Evolutionary conservation across 2,797 vertebrate species (phyloP).

Genomic region (Manis crassicaudata): DNA sequence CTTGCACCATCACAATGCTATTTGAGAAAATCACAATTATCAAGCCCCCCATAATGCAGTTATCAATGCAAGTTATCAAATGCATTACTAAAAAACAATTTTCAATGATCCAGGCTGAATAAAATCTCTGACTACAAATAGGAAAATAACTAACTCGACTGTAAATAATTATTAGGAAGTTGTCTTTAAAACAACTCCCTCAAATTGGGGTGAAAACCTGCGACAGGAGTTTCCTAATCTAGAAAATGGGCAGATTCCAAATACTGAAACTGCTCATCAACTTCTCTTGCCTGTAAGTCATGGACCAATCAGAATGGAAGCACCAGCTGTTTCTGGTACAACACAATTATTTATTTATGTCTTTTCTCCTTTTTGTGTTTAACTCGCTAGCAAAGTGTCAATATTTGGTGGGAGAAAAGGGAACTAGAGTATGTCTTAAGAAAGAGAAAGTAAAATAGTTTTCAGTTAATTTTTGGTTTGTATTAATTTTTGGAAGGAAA

Average conservation of each 20-base stretch:
- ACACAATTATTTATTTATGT: background rate
- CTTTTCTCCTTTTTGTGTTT: background rate
- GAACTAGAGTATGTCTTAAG: background rate
- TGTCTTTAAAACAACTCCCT: conserved; percentile 14
- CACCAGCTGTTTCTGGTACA: background rate
- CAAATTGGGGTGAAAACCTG: conserved; percentile 14
- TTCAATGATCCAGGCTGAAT: conserved; percentile 43
- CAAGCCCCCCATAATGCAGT: background rate
- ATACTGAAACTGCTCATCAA: conserved; percentile 47
- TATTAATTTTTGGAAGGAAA: conserved; percentile 6
- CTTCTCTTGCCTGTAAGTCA: conserved; percentile 32
- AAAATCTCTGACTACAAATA: conserved; percentile 35
- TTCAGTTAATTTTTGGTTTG: background rate
- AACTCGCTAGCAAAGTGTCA: conserved; percentile 32
- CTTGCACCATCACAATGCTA: conserved; percentile 13
- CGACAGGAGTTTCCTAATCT: background rate
- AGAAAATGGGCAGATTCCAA: conserved; percentile 33
- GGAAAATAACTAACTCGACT: conserved; percentile 22
- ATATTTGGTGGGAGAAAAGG: background rate
- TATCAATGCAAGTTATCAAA: conserved; percentile 16
- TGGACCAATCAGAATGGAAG: background rate
- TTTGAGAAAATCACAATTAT: conserved; percentile 25
- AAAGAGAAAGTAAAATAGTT: conserved; percentile 26
- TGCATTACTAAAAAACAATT: conserved; percentile 52
- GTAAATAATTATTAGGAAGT: conserved; percentile 38